A percentile compares a stretch with the other conserved stretches of the same genome.
phyloP scores from a whole-genome alignment of 2,888 invertebrate species.

The Cerastis rubricosa region DNA sequence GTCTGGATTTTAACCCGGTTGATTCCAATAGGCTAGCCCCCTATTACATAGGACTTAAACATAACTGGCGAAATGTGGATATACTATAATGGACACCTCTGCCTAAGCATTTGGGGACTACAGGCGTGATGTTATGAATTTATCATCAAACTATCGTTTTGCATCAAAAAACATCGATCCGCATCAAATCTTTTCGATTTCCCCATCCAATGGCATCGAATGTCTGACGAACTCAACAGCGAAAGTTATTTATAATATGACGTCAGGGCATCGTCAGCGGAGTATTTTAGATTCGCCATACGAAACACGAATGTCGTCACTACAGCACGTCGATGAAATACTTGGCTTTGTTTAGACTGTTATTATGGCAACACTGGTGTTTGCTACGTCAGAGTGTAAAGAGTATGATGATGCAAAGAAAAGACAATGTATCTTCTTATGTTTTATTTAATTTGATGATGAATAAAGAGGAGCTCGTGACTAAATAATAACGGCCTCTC shows the following conservation, averaged over 20 bases:
- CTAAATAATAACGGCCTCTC: too few species aligned
- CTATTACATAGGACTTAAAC: too few species aligned
- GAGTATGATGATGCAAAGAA: neutral
- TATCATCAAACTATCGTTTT: too few species aligned
- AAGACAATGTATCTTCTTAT: neutral
- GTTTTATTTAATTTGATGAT: neutral
- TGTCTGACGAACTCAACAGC: slow-evolving; percentile 44
- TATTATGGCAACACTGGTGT: slow-evolving; percentile 41
- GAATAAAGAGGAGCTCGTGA: neutral
- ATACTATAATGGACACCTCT: too few species aligned
- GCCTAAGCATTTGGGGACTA: too few species aligned
- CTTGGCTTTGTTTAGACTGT: slow-evolving; percentile 40
- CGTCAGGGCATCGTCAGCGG: slow-evolving; percentile 61
- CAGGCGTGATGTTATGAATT: too few species aligned
- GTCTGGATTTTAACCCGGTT: too few species aligned
- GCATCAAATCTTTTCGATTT: slow-evolving; percentile 1
- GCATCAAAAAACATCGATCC: slow-evolving; percentile 4
- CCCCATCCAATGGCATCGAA: slow-evolving; percentile 47
- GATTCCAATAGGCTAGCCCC: too few species aligned
- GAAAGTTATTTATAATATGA: slow-evolving; percentile 73
- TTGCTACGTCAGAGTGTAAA: slow-evolving; percentile 25
- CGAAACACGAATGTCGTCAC: slow-evolving; percentile 47
- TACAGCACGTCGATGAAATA: slow-evolving; percentile 21
- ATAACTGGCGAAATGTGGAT: too few species aligned
- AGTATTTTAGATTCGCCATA: slow-evolving; percentile 56